These are phyloP conservation scores for Creontiades dilutus DNA, from an alignment of 2,888 invertebrate genomes.

Conservation along the genomic window DNA sequence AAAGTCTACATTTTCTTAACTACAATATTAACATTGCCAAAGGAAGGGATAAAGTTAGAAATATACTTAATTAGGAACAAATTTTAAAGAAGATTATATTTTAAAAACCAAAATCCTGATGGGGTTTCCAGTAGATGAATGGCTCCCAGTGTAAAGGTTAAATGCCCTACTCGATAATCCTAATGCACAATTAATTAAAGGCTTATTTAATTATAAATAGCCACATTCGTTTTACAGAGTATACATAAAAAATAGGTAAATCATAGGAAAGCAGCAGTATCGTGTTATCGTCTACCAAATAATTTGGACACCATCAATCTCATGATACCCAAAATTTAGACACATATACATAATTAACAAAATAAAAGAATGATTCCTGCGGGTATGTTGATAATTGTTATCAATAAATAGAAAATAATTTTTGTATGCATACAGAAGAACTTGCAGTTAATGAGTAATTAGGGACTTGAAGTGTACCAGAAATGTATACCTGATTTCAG, in stretches of 20 bases:
- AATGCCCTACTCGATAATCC: slow-evolving; percentile 49
- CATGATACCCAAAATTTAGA: background rate
- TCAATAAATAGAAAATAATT: too few species aligned
- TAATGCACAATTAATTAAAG: slow-evolving; percentile 13
- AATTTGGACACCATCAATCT: background rate
- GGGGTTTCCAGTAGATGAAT: background rate
- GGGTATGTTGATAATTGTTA: too few species aligned
- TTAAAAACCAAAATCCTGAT: background rate
- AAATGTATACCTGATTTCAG: too few species aligned
- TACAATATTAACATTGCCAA: background rate
- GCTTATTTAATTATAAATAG: slow-evolving; percentile 13
- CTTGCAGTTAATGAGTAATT: too few species aligned
- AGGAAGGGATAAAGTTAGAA: background rate
- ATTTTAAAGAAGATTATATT: background rate
- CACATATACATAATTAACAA: slow-evolving; percentile 15
- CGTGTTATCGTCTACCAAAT: slow-evolving; percentile 41
- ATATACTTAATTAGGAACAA: background rate
- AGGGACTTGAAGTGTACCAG: too few species aligned
- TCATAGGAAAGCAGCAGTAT: slow-evolving; percentile 59
- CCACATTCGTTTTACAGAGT: background rate
- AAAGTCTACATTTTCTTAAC: slow-evolving; percentile 22
- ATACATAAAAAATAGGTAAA: background rate
- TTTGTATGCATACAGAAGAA: too few species aligned
- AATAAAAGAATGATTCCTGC: background rate
- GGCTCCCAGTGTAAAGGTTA: slow-evolving; percentile 56